Percentiles rank a stretch among this genome's conserved stretches.
phyloP scores from a whole-genome alignment of 1,140 invertebrate genomes.

The Trichogramma pretiosum region DNA sequence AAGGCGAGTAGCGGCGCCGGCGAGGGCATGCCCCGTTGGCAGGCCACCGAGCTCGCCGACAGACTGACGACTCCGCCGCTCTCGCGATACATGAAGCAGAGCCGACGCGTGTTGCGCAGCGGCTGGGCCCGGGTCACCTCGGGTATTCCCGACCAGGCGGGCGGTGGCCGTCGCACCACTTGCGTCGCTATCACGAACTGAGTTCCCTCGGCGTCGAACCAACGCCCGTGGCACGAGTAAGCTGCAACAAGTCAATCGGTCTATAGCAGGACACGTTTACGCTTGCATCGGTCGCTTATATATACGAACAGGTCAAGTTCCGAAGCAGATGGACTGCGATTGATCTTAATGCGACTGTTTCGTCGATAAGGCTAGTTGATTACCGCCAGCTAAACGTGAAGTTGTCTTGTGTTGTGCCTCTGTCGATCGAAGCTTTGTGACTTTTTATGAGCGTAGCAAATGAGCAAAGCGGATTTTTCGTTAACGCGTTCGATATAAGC shows the following conservation, averaged over 20 bases:
- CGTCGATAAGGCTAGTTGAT: too few relatives aligned
- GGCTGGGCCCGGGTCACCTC: constrained; percentile 42
- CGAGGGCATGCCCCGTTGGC: constrained; percentile 43
- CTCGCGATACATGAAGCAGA: constrained; percentile 51
- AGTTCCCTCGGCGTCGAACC: constrained; percentile 59
- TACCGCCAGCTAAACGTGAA: too few relatives aligned
- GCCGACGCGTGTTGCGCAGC: constrained; percentile 44
- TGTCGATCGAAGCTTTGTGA: too few relatives aligned
- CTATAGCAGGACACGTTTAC: too few relatives aligned
- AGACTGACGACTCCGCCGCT: constrained; percentile 44
- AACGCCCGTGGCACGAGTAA: constrained; percentile 77
- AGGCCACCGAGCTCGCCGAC: constrained; percentile 46
- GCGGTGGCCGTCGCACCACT: constrained; percentile 42
- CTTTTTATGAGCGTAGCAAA: too few relatives aligned
- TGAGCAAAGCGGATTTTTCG: too few relatives aligned
- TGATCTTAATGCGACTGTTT: constrained; percentile 10
- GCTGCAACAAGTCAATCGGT: constrained; percentile 49
- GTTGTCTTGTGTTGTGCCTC: too few relatives aligned
- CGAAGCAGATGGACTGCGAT: too few relatives aligned
- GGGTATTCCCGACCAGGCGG: constrained; percentile 36
- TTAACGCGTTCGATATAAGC: too few relatives aligned
- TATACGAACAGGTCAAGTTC: too few relatives aligned
- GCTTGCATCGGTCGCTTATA: not conserved
- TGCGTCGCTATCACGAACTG: constrained; percentile 71
- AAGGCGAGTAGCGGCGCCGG: constrained; percentile 44